These are phyloP conservation scores for Jordanella pulchra DNA, from an alignment of 2,797 vertebrate species.

Conservation along the genomic window DNA sequence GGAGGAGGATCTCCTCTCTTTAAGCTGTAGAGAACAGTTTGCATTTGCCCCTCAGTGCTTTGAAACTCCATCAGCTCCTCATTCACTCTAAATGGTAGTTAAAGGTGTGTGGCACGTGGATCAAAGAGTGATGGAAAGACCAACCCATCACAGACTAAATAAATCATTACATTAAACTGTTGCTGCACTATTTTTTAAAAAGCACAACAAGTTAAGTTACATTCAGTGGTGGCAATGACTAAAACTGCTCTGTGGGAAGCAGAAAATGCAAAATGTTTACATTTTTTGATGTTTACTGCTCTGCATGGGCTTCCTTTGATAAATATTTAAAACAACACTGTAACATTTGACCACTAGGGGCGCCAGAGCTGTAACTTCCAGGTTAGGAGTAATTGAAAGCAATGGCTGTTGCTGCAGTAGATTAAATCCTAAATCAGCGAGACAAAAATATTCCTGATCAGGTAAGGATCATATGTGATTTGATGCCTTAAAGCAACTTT, in stretches of 20 bases:
- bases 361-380: no score
- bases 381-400: no score
- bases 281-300: no score
- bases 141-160: conserved; percentile 36
- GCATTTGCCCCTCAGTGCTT: conserved; percentile 67
- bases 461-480: no score
- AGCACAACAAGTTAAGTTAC: conserved; percentile 23
- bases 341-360: no score
- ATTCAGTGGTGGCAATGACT: conserved; percentile 39
- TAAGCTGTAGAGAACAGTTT: conserved; percentile 61
- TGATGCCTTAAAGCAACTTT: no score
- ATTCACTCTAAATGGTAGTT: conserved; percentile 54
- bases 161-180: conserved; percentile 36
- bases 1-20: conserved; percentile 53
- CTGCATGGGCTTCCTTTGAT: no score
- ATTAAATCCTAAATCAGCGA: no score
- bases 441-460: no score
- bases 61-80: conserved; percentile 38
- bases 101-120: conserved; percentile 48
- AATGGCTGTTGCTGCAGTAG: no score
- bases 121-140: conserved; percentile 15
- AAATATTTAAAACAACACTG: no score
- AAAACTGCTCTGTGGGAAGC: conserved; percentile 48
- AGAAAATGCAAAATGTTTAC: no score
- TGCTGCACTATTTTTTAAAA: conserved; percentile 19